Conservation (phyloP, 2,113 vertebrate species). For the Trematomus loennbergii region DNA sequence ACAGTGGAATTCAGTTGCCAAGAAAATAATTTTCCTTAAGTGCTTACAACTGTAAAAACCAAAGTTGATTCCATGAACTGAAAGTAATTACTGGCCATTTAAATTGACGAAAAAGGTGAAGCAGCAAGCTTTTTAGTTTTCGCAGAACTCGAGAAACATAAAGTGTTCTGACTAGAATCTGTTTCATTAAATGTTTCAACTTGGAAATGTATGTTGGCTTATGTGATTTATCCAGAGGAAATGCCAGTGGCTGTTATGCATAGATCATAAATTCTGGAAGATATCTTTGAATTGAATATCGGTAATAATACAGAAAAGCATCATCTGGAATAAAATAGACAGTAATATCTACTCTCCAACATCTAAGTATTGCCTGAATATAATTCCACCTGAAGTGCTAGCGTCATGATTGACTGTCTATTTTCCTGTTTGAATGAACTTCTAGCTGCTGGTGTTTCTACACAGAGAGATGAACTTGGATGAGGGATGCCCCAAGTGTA, state of each 20-base stretch:
- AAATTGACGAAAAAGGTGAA: constrained; percentile 60
- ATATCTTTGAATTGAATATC: constrained; percentile 45
- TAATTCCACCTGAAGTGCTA: neutral
- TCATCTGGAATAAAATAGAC: constrained; percentile 34
- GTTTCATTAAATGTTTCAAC: constrained; percentile 58
- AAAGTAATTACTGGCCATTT: constrained; percentile 76
- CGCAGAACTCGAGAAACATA: constrained; percentile 48
- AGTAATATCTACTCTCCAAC: constrained; percentile 29
- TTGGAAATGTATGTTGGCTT: constrained; percentile 64
- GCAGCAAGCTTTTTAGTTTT: constrained; percentile 48
- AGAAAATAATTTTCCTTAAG: constrained; percentile 80
- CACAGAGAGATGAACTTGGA: constrained; percentile 3
- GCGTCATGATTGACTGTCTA: neutral
- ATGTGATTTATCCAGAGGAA: constrained; percentile 54
- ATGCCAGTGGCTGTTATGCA: constrained; percentile 56
- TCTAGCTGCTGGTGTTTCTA: constrained; percentile 4
- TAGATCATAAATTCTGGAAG: constrained; percentile 47
- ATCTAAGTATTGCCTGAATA: neutral
- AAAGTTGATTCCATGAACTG: constrained; percentile 67
- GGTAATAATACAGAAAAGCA: constrained; percentile 45
- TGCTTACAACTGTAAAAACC: constrained; percentile 82
- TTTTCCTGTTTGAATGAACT: neutral
- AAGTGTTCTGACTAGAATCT: constrained; percentile 66
- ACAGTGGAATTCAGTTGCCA: constrained; percentile 74
- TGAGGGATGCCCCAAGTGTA: constrained; percentile 15